A percentile compares a stretch with the other conserved stretches of the same genome.
Evolutionary conservation across 2,888 invertebrate species (phyloP).

Genomic region (Troides helena): DNA sequence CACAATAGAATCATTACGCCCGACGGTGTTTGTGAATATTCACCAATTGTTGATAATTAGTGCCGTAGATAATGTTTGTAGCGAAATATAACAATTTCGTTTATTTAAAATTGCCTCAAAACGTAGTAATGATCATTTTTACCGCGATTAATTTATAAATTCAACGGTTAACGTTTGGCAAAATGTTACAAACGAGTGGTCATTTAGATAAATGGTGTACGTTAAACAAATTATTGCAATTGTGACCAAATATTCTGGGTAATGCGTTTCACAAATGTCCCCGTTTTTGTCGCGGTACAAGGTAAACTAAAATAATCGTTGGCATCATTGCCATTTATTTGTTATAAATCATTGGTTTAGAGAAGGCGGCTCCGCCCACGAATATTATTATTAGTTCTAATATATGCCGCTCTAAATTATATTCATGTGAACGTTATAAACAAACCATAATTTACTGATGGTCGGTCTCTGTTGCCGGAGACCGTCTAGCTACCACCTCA

Average conservation of each 20-base stretch:
- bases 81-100: slow-evolving; percentile 11
- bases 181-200: slow-evolving; percentile 32
- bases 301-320: slow-evolving; percentile 26
- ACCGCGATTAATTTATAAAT: slow-evolving; percentile 30
- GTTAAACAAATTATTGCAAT: slow-evolving; percentile 32
- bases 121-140: slow-evolving; percentile 27
- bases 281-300: slow-evolving; percentile 29
- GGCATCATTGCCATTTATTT: slow-evolving; percentile 22
- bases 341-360: slow-evolving; percentile 18
- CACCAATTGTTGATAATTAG: slow-evolving; percentile 6
- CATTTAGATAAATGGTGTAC: slow-evolving; percentile 32
- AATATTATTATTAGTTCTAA: slow-evolving; percentile 6
- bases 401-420: background rate
- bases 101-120: slow-evolving; percentile 22
- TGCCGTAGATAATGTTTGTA: slow-evolving; percentile 4
- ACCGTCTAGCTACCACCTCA: too few relatives aligned
- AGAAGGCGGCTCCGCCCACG: background rate
- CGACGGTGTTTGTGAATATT: background rate
- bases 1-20: background rate
- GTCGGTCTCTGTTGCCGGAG: too few relatives aligned
- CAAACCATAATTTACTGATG: background rate
- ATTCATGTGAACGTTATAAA: background rate
- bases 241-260: slow-evolving; percentile 31
- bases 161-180: slow-evolving; percentile 30
- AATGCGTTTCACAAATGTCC: slow-evolving; percentile 29